A percentile compares a stretch with the other conserved stretches of the same genome.
Conservation (phyloP, 2,888 invertebrate genomes). For the Cordylochernes scorpioides region DNA sequence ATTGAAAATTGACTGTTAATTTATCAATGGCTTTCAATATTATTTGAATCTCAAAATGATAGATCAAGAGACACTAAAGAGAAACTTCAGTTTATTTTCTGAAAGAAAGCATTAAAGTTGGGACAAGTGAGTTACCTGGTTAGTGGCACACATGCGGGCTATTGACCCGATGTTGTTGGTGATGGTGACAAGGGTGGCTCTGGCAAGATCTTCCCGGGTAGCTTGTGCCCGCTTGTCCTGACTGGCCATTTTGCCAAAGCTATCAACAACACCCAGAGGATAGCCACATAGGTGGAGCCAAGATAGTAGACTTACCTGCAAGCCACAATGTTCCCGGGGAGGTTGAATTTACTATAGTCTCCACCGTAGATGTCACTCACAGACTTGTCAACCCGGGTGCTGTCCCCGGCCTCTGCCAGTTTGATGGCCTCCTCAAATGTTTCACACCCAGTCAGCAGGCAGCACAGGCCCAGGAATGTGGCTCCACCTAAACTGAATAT, state of each 20-base stretch:
- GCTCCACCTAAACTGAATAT: constrained; percentile 68
- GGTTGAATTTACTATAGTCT: constrained; percentile 64
- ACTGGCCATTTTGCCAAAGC: constrained; percentile 77
- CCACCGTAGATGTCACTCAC: constrained; percentile 91
- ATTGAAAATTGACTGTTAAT: too few relatives aligned
- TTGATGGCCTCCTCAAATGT: constrained; percentile 89
- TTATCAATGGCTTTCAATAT: too few relatives aligned
- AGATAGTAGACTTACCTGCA: constrained; percentile 41
- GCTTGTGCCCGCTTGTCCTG: constrained; percentile 50
- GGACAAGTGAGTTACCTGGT: constrained; percentile 31
- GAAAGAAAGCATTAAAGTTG: too few relatives aligned
- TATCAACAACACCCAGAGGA: too few relatives aligned
- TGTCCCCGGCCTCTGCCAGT: constrained; percentile 72
- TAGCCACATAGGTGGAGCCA: too few relatives aligned
- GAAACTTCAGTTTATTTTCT: too few relatives aligned
- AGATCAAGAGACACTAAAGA: too few relatives aligned
- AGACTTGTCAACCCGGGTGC: constrained; percentile 69
- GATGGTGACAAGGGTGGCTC: constrained; percentile 82
- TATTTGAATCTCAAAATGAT: too few relatives aligned
- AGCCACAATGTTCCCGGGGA: constrained; percentile 78
- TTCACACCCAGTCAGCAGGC: constrained; percentile 72
- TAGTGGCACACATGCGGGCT: constrained; percentile 75
- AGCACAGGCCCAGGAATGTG: constrained; percentile 84
- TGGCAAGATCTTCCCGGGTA: constrained; percentile 60
- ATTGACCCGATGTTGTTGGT: constrained; percentile 97